These are phyloP conservation scores for Geotrupes spiniger DNA, from an alignment of 2,888 invertebrate genomes.

Conservation along the genomic window DNA sequence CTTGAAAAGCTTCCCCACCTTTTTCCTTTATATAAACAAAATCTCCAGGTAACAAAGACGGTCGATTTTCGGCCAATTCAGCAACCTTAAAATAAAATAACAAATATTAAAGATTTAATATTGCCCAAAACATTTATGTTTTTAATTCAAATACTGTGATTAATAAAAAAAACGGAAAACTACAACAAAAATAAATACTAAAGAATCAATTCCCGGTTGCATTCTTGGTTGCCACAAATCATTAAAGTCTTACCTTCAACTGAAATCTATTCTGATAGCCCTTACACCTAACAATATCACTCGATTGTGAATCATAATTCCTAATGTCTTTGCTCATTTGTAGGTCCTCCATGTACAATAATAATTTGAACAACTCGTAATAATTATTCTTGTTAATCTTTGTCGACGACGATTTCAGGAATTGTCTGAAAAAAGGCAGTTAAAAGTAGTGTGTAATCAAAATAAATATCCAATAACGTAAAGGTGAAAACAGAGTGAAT, in stretches of 20 bases:
- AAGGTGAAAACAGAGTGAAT: too few species aligned
- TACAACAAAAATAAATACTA: neutral
- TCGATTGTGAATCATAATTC: constrained; percentile 35
- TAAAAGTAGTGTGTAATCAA: constrained; percentile 8
- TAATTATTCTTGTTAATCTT: constrained; percentile 32
- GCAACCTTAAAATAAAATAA: constrained; percentile 43
- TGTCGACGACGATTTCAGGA: constrained; percentile 18
- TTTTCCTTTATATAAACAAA: constrained; percentile 32
- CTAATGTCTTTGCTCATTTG: constrained; percentile 38
- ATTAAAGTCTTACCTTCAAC: constrained; percentile 24
- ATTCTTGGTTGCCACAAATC: too few species aligned
- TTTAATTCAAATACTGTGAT: too few species aligned
- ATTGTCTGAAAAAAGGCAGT: constrained; percentile 14
- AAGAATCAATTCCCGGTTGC: neutral
- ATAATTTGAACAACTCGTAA: constrained; percentile 28
- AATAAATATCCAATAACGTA: too few species aligned
- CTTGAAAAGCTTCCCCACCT: constrained; percentile 34
- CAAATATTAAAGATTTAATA: too few species aligned
- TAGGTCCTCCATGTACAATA: constrained; percentile 42
- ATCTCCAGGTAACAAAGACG: constrained; percentile 41
- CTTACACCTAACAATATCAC: constrained; percentile 17
- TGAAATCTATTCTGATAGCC: constrained; percentile 18
- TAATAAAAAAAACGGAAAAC: neutral
- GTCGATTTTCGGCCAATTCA: constrained; percentile 43
- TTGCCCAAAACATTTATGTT: neutral